These are phyloP conservation scores for Tringa solitaria DNA, from an alignment of 2,113 vertebrate genomes.

Conservation along the genomic window DNA sequence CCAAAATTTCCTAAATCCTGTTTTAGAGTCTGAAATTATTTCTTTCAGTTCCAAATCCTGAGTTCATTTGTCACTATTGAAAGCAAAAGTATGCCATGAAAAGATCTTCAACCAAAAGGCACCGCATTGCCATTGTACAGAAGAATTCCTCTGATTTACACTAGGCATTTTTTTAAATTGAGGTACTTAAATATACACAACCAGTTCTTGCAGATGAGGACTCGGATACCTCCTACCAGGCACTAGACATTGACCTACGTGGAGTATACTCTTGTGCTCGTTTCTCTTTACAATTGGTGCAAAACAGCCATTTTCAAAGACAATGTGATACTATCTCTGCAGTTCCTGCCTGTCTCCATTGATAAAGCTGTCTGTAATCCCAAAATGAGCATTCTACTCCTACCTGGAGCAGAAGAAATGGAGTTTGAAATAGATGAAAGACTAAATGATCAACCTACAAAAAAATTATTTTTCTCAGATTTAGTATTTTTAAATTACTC, in stretches of 20 bases:
- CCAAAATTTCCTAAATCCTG: accelerated
- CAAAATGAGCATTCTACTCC: neutral
- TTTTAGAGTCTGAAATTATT: neutral
- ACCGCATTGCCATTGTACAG: neutral
- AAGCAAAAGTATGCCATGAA: neutral
- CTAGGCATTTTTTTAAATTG: neutral
- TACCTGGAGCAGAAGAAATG: neutral
- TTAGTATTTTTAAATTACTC: neutral
- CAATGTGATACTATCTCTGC: neutral
- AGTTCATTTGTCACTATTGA: neutral
- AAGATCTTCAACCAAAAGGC: neutral
- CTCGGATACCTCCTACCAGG: neutral
- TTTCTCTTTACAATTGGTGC: neutral
- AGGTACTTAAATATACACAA: neutral
- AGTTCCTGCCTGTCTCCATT: neutral
- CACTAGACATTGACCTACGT: neutral
- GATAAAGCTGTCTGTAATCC: neutral
- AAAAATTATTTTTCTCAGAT: neutral
- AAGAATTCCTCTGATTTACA: neutral
- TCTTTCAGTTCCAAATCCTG: neutral
- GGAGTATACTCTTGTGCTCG: neutral
- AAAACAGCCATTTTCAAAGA: neutral
- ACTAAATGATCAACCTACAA: neutral
- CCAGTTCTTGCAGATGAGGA: neutral
- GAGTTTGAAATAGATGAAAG: neutral